Evolutionary conservation across 2,888 invertebrate genomes (phyloP), one percentile per base, ranked within the genome.

Genomic region (Ochropacha duplaris): DNA sequence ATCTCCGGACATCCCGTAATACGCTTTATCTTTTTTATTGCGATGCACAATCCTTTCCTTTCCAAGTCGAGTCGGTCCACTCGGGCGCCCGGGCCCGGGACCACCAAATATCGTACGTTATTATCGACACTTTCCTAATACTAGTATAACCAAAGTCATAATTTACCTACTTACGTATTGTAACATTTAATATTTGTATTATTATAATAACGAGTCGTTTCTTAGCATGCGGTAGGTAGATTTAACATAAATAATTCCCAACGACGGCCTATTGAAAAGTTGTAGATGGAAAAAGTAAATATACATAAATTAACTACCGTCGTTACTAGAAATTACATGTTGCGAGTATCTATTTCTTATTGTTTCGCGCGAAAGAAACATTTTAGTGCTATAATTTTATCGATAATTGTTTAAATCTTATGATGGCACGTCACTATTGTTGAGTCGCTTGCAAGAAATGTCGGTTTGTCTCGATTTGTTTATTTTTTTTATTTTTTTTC

Each of bases 1-100:
- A 86, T 87, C 85, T 85, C 79, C 79, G 82, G 84, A 86, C 87
- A 78, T 86, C 81, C 86, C 84, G 81, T 86, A 87, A 87, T 87
- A 86, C 79, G 81, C 78, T 83, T 82, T 83, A 83, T 85, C 81
- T 84, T 80, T 83, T 87, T 87, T 87, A 86, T 85, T 83, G 81
- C 78, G 71, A 78, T 79, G 80, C 74, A 80, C 82, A 86, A 83
- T 84, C 79, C 83, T 75, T 82, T 83, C 72, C 78, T 79, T 79
- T 80, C 72, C 71, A 72, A 71, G 69, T 74, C 72, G 73, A 64
- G 71, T 71, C 71, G 68, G 70, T 65, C 66, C 66, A 67, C 60
- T 58, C 58, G 61, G 55, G 66, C 63, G 61, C 54, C 57, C 55
- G 66, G 63, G 61, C 54, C 56, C 55, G 26, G 22, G 44, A 56